Percentiles rank a stretch among this genome's conserved stretches.
These are phyloP conservation scores for Invenusta paracnida DNA, from an alignment of 2,888 invertebrate genomes.

Conservation along the genomic window DNA sequence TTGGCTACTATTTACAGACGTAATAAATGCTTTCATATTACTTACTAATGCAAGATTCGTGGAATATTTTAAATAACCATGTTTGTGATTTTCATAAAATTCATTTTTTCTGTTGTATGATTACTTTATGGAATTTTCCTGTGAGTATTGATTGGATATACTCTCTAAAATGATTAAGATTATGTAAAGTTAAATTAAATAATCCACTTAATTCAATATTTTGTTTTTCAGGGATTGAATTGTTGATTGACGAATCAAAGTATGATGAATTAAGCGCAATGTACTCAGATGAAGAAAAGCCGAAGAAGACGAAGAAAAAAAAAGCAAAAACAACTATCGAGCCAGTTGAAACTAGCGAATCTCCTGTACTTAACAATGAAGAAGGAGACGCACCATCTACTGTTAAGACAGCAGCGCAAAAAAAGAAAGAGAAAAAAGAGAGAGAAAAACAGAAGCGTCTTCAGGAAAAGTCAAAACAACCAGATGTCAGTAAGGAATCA, in stretches of 20 bases:
- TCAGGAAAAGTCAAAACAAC: constrained; percentile 30
- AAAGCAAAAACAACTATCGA: constrained; percentile 10
- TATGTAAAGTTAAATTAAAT: too few species aligned
- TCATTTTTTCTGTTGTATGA: too few species aligned
- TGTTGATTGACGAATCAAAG: background rate
- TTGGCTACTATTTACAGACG: too few species aligned
- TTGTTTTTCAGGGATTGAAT: background rate
- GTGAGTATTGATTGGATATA: too few species aligned
- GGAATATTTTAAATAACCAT: too few species aligned
- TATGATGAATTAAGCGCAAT: constrained; percentile 20
- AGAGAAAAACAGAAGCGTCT: constrained; percentile 36
- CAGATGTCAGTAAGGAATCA: background rate
- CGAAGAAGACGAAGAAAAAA: background rate
- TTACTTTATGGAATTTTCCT: too few species aligned
- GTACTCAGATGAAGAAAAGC: constrained; percentile 32
- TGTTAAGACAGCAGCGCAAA: constrained; percentile 43
- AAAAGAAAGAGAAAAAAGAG: constrained; percentile 44
- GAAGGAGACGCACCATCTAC: background rate
- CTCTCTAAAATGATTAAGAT: too few species aligned
- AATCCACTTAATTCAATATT: too few species aligned
- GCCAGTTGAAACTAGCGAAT: background rate
- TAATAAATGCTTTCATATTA: too few species aligned
- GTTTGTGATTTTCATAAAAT: too few species aligned
- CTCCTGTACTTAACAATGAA: background rate
- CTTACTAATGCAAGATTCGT: too few species aligned